Conservation (phyloP, 2,888 invertebrate genomes). For the Cosmopolites sordidus region DNA sequence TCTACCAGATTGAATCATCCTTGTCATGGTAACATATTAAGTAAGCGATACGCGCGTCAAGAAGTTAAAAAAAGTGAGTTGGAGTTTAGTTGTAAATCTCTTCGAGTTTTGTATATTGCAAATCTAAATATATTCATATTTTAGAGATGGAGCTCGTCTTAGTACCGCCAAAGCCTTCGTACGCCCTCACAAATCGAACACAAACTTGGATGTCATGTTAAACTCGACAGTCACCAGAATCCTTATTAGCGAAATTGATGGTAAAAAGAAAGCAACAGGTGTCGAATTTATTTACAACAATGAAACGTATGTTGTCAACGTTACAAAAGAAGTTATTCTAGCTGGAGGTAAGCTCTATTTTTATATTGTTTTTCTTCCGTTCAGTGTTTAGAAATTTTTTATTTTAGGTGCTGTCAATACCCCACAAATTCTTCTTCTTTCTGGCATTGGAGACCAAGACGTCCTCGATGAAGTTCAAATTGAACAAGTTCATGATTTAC, state of each 20-base stretch:
- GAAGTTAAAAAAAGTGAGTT: too few relatives aligned
- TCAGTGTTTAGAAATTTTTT: not conserved
- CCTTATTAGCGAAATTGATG: slow-evolving; percentile 41
- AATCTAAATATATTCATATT: too few relatives aligned
- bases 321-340: slow-evolving; percentile 57
- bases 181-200: slow-evolving; percentile 53
- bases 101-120: too few relatives aligned
- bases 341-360: slow-evolving; percentile 51
- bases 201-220: slow-evolving; percentile 57
- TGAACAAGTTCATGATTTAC: slow-evolving; percentile 56
- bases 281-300: slow-evolving; percentile 57
- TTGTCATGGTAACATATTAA: too few relatives aligned
- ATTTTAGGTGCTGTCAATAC: slow-evolving; percentile 53
- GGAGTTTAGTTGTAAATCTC: too few relatives aligned
- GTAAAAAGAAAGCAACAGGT: slow-evolving; percentile 51
- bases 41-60: too few relatives aligned
- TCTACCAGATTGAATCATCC: too few relatives aligned
- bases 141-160: slow-evolving; percentile 34
- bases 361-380: not conserved
- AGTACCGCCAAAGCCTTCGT: slow-evolving; percentile 59
- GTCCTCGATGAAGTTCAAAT: slow-evolving; percentile 56
- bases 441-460: slow-evolving; percentile 61
- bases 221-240: slow-evolving; percentile 59
- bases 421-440: slow-evolving; percentile 62
- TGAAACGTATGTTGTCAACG: slow-evolving; percentile 47